Conservation (phyloP, 2,888 invertebrate species). For the Leptodirus hochenwartii region DNA sequence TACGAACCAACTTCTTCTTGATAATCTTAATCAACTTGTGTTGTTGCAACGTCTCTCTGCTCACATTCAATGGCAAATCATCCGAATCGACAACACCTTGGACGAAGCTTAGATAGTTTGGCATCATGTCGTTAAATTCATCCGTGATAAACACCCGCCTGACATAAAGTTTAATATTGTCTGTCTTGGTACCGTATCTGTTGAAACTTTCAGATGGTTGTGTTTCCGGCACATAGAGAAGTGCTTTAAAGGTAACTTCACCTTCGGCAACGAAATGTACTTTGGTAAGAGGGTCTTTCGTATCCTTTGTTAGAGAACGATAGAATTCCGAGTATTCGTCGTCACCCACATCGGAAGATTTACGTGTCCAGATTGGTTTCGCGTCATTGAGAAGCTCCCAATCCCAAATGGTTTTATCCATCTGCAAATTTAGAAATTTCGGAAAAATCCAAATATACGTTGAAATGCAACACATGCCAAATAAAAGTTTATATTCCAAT, state of each 20-base stretch:
- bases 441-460: no score
- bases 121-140: conserved; percentile 99
- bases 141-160: conserved; percentile 98
- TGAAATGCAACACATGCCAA: no score
- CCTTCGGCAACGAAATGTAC: conserved; percentile 98
- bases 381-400: conserved; percentile 94
- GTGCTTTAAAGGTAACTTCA: conserved; percentile 95
- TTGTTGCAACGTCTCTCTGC: conserved; percentile 94
- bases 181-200: conserved; percentile 84
- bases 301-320: conserved; percentile 83
- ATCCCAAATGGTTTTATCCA: conserved; percentile 94
- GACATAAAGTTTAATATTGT: conserved; percentile 93
- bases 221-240: conserved; percentile 80
- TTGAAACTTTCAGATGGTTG: conserved; percentile 91
- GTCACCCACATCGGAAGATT: conserved; percentile 65
- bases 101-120: conserved; percentile 89
- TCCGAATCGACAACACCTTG: conserved; percentile 97
- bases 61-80: conserved; percentile 95
- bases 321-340: conserved; percentile 92
- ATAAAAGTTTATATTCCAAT: no score
- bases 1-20: conserved; percentile 95
- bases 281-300: conserved; percentile 62
- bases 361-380: conserved; percentile 98
- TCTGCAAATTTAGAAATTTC: conserved; percentile 19
- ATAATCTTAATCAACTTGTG: conserved; percentile 96